These are phyloP conservation scores for Erinaceus europaeus DNA, from an alignment of 2,113 vertebrate genomes.

Conservation along the genomic window DNA sequence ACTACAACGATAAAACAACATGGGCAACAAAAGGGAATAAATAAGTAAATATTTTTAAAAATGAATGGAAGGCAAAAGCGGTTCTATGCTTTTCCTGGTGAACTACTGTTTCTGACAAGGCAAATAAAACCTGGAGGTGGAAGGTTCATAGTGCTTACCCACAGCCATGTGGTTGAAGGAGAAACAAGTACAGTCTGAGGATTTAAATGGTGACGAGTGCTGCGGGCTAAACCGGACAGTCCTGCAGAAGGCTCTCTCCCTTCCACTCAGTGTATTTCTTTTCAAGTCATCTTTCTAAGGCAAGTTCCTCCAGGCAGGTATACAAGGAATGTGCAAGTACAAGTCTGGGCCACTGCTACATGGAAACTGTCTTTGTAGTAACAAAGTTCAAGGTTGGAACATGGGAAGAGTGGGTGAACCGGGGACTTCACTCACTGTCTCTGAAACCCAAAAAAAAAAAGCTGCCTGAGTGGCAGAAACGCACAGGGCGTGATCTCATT, in stretches of 20 bases:
- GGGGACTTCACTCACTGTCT: conserved; percentile 33
- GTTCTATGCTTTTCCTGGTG: not conserved
- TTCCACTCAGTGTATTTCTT: not conserved
- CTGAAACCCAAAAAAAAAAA: conserved; percentile 58
- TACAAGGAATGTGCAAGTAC: not conserved
- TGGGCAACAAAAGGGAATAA: too few relatives aligned
- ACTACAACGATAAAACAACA: not conserved
- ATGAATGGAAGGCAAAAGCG: too few relatives aligned
- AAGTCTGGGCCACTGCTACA: conserved; percentile 27
- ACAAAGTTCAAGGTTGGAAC: conserved; percentile 19
- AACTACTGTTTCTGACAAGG: not conserved
- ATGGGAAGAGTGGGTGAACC: not conserved
- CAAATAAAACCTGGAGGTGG: not conserved
- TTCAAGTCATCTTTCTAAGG: not conserved
- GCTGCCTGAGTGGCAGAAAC: conserved; percentile 49
- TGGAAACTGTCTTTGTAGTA: not conserved
- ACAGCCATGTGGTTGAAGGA: not conserved
- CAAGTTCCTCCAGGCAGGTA: not conserved
- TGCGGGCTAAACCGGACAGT: not conserved
- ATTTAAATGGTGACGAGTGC: not conserved
- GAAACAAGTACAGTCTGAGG: not conserved
- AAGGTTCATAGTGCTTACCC: not conserved
- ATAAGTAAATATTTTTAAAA: too few relatives aligned
- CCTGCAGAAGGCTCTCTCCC: not conserved
- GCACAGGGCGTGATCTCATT: conserved; percentile 46